Conservation (phyloP, 1,140 invertebrate species). For the Meloidogyne hapla region DNA sequence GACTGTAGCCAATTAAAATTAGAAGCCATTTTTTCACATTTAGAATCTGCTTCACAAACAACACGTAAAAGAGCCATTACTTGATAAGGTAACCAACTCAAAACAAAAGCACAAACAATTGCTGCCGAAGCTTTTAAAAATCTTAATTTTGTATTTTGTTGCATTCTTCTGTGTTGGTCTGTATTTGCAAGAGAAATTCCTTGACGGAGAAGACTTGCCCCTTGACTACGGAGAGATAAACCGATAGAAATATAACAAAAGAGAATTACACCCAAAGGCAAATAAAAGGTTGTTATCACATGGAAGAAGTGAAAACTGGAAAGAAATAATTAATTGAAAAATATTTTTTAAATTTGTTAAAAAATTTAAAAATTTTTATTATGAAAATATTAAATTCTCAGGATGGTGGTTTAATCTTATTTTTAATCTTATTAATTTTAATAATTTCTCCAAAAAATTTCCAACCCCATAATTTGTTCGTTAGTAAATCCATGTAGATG, state of each 20-base stretch:
- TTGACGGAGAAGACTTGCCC: slow-evolving; percentile 38
- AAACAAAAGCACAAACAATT: slow-evolving; percentile 53
- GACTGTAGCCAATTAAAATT: slow-evolving; percentile 57
- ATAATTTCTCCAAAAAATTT: slow-evolving; percentile 29
- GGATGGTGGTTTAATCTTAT: no score
- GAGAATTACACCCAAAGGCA: slow-evolving; percentile 50
- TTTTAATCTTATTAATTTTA: no score
- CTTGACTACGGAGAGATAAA: slow-evolving; percentile 47
- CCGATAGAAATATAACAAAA: slow-evolving; percentile 53
- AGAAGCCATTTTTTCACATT: slow-evolving; percentile 41
- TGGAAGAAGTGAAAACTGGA: slow-evolving; percentile 54
- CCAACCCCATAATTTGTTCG: slow-evolving; percentile 26
- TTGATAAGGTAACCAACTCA: slow-evolving; percentile 59
- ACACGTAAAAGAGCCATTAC: slow-evolving; percentile 51
- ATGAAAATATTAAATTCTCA: no score
- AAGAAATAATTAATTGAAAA: neutral
- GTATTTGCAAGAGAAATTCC: slow-evolving; percentile 41
- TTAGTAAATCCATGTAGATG: slow-evolving; percentile 29
- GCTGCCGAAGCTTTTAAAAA: slow-evolving; percentile 51
- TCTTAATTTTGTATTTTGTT: slow-evolving; percentile 46
- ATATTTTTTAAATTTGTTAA: neutral
- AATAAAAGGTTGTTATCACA: slow-evolving; percentile 55
- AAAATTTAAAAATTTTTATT: no score
- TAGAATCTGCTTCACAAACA: slow-evolving; percentile 44
- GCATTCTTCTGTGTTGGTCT: slow-evolving; percentile 25